Conservation (phyloP, 2,888 invertebrate species). For the Hetaerina titia region DNA sequence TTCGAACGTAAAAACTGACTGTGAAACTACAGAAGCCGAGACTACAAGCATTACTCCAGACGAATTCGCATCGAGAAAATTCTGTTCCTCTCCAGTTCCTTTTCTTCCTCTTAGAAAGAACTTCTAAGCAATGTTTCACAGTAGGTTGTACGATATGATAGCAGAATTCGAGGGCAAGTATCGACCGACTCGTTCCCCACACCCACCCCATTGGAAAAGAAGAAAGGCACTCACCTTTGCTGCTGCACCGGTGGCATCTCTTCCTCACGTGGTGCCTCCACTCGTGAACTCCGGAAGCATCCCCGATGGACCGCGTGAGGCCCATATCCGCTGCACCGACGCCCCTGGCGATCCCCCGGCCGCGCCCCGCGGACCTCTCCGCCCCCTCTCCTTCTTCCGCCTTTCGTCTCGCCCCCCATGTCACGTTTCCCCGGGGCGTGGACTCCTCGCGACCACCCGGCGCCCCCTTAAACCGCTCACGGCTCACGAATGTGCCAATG, state of each 20-base stretch:
- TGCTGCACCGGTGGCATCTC: slow-evolving; percentile 59
- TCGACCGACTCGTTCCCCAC: background rate
- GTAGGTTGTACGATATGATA: no score
- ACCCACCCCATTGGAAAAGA: background rate
- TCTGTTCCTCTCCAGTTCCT: no score
- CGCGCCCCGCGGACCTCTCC: background rate
- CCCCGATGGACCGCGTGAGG: slow-evolving; percentile 72
- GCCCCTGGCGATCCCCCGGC: background rate
- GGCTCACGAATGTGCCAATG: slow-evolving; percentile 83
- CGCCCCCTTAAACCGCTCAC: slow-evolving; percentile 71
- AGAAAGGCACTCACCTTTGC: slow-evolving; percentile 1
- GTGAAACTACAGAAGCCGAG: no score
- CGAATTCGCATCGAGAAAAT: no score
- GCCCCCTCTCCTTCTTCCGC: background rate
- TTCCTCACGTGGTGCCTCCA: slow-evolving; percentile 67
- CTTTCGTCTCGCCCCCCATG: slow-evolving; percentile 40
- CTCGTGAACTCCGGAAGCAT: slow-evolving; percentile 73
- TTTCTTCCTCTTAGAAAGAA: no score
- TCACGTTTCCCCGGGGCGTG: background rate
- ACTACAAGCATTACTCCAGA: no score
- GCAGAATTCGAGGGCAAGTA: no score
- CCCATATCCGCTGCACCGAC: background rate
- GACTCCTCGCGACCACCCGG: background rate
- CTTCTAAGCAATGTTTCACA: no score
- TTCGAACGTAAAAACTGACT: no score